These are phyloP conservation scores for Mionectes olivaceus DNA, from an alignment of 2,797 vertebrate species.

Conservation along the genomic window DNA sequence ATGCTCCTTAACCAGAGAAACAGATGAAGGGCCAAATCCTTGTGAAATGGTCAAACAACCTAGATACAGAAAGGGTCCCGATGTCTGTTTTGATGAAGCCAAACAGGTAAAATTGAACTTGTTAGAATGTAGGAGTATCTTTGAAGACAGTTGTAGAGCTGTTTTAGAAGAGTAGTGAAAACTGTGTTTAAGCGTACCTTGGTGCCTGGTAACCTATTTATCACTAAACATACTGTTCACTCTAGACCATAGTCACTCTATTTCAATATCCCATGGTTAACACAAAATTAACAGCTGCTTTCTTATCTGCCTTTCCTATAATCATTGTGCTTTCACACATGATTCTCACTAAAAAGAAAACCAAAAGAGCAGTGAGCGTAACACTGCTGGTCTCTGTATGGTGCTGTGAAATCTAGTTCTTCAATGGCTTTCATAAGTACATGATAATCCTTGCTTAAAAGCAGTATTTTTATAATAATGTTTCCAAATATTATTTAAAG, in stretches of 20 bases:
- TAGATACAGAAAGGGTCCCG: constrained; percentile 96
- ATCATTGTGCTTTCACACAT: constrained; percentile 78
- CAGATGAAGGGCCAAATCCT: constrained; percentile 94
- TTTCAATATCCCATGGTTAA: constrained; percentile 66
- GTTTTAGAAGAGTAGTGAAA: background rate
- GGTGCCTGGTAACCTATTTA: background rate
- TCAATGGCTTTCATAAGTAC: background rate
- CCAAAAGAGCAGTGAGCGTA: rapidly evolving
- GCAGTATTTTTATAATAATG: background rate
- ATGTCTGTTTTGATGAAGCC: constrained; percentile 96
- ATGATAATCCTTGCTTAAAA: background rate
- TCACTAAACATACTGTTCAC: constrained; percentile 58
- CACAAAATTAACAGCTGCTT: constrained; percentile 72
- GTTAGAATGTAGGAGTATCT: background rate
- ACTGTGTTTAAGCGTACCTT: background rate
- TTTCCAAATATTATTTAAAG: background rate
- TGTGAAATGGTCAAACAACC: constrained; percentile 95
- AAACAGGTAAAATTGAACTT: constrained; percentile 84
- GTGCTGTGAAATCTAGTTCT: background rate
- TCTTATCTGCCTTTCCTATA: constrained; percentile 72
- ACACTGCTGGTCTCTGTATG: background rate
- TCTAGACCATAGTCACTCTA: constrained; percentile 61
- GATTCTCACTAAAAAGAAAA: constrained; percentile 3
- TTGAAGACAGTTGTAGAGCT: background rate
- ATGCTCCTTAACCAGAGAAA: constrained; percentile 79